Percentiles rank a stretch among this genome's conserved stretches.
These are phyloP conservation scores for Whitmania pigra DNA, from an alignment of 1,140 invertebrate genomes.

Conservation along the genomic window DNA sequence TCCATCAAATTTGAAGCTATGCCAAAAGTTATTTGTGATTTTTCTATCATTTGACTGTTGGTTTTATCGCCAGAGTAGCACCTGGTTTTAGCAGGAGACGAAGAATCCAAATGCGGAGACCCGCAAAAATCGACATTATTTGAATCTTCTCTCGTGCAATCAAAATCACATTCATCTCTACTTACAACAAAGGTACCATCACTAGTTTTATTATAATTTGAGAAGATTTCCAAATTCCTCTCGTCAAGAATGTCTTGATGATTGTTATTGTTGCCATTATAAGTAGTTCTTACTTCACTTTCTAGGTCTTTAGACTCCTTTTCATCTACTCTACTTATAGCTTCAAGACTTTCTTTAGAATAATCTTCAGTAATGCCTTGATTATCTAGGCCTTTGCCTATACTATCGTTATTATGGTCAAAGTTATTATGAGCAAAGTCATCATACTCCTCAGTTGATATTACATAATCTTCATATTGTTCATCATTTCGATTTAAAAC, in stretches of 20 bases:
- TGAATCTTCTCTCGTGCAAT: neutral
- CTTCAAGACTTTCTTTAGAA: neutral
- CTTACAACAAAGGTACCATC: neutral
- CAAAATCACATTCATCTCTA: neutral
- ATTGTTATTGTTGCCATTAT: neutral
- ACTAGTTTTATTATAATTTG: neutral
- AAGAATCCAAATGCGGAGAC: no score
- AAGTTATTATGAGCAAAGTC: no score
- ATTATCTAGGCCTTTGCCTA: neutral
- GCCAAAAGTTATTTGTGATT: no score
- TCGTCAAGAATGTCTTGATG: neutral
- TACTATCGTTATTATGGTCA: neutral
- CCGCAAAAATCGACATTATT: no score
- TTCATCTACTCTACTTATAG: no score
- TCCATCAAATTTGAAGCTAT: no score
- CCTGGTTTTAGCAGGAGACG: no score
- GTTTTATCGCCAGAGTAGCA: no score
- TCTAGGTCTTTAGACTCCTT: neutral
- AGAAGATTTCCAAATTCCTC: neutral
- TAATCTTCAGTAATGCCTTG: neutral
- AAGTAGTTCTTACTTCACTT: neutral
- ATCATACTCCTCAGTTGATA: no score
- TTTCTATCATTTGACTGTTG: no score
- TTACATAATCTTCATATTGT: no score
- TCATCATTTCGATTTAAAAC: no score